Percentiles rank a stretch among this genome's conserved stretches.
phyloP scores from a whole-genome alignment of 1,140 invertebrate species.

The Spodoptera litura region DNA sequence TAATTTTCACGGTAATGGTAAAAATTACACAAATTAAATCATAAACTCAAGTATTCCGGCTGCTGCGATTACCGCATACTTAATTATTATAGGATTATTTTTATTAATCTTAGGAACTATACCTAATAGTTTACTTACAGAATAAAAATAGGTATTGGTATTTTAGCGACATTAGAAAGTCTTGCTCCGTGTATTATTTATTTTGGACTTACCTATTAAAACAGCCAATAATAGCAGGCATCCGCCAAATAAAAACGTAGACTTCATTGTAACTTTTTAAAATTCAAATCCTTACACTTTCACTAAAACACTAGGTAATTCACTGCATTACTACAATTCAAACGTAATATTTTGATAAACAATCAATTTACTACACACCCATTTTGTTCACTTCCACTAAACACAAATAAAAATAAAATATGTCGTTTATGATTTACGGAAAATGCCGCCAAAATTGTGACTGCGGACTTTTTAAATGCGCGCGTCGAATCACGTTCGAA shows the following conservation, averaged over 20 bases:
- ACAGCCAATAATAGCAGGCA: conserved; percentile 66
- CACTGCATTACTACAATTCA: conserved; percentile 55
- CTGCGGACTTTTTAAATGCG: conserved; percentile 57
- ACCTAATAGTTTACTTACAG: too few relatives aligned
- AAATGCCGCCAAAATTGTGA: conserved; percentile 60
- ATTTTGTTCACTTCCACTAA: conserved; percentile 45
- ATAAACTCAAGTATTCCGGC: background rate
- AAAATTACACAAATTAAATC: conserved; percentile 2
- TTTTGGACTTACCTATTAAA: conserved; percentile 67
- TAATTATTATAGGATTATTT: too few relatives aligned
- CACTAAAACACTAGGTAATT: conserved; percentile 68
- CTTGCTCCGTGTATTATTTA: background rate
- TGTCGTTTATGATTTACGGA: conserved; percentile 44
- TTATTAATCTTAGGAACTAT: too few relatives aligned
- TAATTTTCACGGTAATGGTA: conserved; percentile 16
- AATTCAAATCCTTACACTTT: conserved; percentile 73
- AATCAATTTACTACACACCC: conserved; percentile 43
- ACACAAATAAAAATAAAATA: conserved; percentile 29
- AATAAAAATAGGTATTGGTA: too few relatives aligned
- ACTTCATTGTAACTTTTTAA: conserved; percentile 70
- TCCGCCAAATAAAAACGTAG: conserved; percentile 64
- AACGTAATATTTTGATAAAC: conserved; percentile 39
- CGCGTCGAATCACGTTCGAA: conserved; percentile 71
- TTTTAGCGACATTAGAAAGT: background rate
- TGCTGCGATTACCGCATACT: background rate